Evolutionary conservation across 2,888 invertebrate species (phyloP).

Genomic region (Endotricha flammealis): DNA sequence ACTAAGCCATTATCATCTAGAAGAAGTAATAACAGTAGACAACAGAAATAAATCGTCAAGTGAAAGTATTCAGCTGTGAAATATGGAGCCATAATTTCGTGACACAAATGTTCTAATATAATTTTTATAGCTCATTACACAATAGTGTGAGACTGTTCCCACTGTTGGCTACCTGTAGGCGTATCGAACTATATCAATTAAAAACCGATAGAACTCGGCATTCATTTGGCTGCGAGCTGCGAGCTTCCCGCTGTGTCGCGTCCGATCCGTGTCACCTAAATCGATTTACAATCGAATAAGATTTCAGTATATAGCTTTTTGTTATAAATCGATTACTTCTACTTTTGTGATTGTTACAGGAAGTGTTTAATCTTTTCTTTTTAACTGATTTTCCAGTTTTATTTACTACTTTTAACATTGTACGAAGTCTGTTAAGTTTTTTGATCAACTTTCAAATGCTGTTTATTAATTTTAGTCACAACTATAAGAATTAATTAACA

Average conservation of each 20-base stretch:
- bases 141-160: constrained; percentile 30
- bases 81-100: constrained; percentile 23
- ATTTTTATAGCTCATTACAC: constrained; percentile 33
- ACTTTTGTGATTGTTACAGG: constrained; percentile 1
- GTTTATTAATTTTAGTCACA: no score
- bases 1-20: no score
- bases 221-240: constrained; percentile 14
- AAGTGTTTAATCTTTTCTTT: no score
- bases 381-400: neutral
- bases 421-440: no score
- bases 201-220: constrained; percentile 37
- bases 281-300: constrained; percentile 24
- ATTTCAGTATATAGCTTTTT: constrained; percentile 19
- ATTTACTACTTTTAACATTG: no score
- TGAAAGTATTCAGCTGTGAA: constrained; percentile 23
- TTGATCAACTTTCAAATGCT: no score
- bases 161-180: constrained; percentile 19
- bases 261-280: constrained; percentile 20
- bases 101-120: constrained; percentile 32
- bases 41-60: constrained; percentile 17
- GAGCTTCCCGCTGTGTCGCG: constrained; percentile 28
- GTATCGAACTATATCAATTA: constrained; percentile 38
- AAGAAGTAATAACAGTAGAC: neutral
- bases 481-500: no score
- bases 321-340: constrained; percentile 9